phyloP scores from a whole-genome alignment of 2,888 invertebrate species.

The Plutella xylostella region DNA sequence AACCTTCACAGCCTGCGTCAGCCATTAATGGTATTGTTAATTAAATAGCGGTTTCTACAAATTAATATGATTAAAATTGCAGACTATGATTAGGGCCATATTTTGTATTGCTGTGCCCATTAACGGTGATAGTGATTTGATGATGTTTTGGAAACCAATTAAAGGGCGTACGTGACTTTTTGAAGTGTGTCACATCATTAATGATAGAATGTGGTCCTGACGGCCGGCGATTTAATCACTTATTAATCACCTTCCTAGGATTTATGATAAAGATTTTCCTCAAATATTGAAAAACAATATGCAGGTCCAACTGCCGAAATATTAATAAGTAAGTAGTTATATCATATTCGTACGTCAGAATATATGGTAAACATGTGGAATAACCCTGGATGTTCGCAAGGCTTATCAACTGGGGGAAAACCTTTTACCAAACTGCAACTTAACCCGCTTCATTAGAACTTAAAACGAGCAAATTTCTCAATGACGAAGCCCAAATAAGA shows the following conservation, averaged over 20 bases:
- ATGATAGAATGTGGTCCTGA: slow-evolving; percentile 23
- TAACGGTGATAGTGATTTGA: slow-evolving; percentile 31
- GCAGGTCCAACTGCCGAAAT: too few relatives aligned
- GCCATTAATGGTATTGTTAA: slow-evolving; percentile 24
- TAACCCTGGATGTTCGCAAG: too few relatives aligned
- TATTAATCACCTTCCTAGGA: slow-evolving; percentile 33
- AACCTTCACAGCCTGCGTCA: slow-evolving; percentile 24
- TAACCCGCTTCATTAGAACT: too few relatives aligned
- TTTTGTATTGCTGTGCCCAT: slow-evolving; percentile 39
- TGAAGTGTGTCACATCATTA: slow-evolving; percentile 46
- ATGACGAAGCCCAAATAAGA: too few relatives aligned
- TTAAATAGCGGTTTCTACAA: slow-evolving; percentile 29
- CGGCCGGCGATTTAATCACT: slow-evolving; percentile 16
- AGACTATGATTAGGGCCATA: slow-evolving; percentile 39
- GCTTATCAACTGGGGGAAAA: too few relatives aligned
- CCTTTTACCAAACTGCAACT: too few relatives aligned
- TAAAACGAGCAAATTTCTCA: too few relatives aligned
- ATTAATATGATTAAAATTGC: slow-evolving; percentile 28
- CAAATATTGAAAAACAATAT: too few relatives aligned
- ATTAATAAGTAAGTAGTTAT: too few relatives aligned
- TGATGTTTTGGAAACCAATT: slow-evolving; percentile 15
- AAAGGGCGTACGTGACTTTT: slow-evolving; percentile 47
- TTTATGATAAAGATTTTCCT: slow-evolving; percentile 43
- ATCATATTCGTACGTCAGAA: too few relatives aligned
- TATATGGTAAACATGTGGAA: too few relatives aligned